Percentiles rank a stretch among this genome's conserved stretches.
Conservation (phyloP, 2,888 invertebrate genomes). For the Cinara cedri region DNA sequence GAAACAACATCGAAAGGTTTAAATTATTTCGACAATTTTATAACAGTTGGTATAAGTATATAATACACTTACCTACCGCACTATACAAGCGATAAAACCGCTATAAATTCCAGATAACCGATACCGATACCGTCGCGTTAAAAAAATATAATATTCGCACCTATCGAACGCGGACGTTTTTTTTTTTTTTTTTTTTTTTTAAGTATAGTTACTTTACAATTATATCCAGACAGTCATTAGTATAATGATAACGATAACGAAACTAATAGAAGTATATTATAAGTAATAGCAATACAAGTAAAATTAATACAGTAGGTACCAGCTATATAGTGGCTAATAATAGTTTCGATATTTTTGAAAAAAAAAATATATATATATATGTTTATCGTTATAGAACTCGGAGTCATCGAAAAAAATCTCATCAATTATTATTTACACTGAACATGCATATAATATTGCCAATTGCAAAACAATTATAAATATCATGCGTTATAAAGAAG, state of each 20-base stretch:
- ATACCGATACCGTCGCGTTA: neutral
- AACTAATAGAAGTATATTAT: no score
- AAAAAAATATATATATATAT: neutral
- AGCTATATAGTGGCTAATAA: neutral
- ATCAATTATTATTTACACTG: neutral
- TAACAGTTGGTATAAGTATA: no score
- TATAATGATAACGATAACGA: no score
- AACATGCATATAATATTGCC: neutral
- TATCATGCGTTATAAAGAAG: neutral
- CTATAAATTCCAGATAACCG: slow-evolving; percentile 35
- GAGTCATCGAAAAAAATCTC: slow-evolving; percentile 7
- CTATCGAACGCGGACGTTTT: neutral
- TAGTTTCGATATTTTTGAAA: neutral
- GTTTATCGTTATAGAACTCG: neutral
- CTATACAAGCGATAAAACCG: slow-evolving; percentile 25
- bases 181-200: neutral
- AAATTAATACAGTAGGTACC: no score
- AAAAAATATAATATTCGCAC: slow-evolving; percentile 12
- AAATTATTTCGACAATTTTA: slow-evolving; percentile 42
- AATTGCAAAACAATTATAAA: neutral
- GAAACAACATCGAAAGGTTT: slow-evolving; percentile 18
- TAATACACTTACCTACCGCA: neutral
- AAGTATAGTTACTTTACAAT: slow-evolving; percentile 21
- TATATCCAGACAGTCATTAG: slow-evolving; percentile 19
- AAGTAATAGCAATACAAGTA: no score